These are phyloP conservation scores for Gymnobelideus leadbeateri DNA, from an alignment of 2,113 vertebrate species.

Conservation along the genomic window DNA sequence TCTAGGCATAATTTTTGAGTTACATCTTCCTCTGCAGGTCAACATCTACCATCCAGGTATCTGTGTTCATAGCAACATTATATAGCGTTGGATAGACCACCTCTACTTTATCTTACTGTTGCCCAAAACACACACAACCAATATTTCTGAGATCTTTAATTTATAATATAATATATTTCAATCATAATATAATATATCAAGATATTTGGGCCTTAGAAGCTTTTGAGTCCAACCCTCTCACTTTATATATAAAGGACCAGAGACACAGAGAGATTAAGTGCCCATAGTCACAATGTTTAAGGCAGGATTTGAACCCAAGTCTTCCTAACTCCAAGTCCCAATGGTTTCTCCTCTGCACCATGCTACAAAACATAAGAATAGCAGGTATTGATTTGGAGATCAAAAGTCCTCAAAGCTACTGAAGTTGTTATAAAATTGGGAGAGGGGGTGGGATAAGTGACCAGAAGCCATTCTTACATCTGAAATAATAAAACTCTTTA, in stretches of 20 bases:
- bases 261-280: background rate
- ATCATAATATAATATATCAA: too few relatives aligned
- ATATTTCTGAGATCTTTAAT: background rate
- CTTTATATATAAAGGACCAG: background rate
- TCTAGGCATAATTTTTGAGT: constrained; percentile 31
- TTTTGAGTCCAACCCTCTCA: background rate
- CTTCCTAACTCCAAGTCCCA: background rate
- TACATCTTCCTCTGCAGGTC: background rate
- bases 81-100: background rate
- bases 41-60: background rate
- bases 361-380: background rate
- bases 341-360: background rate
- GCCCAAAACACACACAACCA: background rate
- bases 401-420: background rate
- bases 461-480: constrained; percentile 4
- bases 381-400: background rate
- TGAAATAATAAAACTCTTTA: constrained; percentile 19
- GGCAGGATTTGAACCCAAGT: background rate
- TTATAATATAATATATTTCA: background rate
- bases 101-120: background rate
- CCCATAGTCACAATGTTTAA: background rate
- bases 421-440: background rate
- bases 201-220: background rate
- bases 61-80: background rate
- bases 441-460: background rate